A percentile compares a stretch with the other conserved stretches of the same genome.
These are phyloP conservation scores for Trypoxylus dichotomus DNA, from an alignment of 1,140 invertebrate genomes.

Conservation along the genomic window DNA sequence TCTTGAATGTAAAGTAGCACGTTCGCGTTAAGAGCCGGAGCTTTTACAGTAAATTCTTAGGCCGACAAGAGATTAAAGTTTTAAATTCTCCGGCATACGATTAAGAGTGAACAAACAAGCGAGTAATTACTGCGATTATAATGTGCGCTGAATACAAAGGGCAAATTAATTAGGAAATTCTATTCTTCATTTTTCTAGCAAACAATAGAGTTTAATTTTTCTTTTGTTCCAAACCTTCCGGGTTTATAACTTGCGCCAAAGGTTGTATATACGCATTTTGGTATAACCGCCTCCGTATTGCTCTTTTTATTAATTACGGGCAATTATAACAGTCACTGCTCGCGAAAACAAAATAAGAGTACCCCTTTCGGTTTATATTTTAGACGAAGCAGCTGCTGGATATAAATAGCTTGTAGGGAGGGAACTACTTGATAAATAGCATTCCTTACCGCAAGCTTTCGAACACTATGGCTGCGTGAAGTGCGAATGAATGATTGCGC, in stretches of 20 bases:
- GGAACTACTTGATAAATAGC: conserved; percentile 36
- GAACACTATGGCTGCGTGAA: conserved; percentile 36
- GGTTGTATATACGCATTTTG: not conserved
- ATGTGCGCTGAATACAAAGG: conserved; percentile 33
- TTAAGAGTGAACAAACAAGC: conserved; percentile 33
- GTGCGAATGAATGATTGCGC: conserved; percentile 37
- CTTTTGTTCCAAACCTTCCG: conserved; percentile 31
- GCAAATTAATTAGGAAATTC: conserved; percentile 34
- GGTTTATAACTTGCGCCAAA: conserved; percentile 18
- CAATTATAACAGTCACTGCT: conserved; percentile 36
- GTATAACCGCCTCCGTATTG: conserved; percentile 12
- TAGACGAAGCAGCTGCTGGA: conserved; percentile 34
- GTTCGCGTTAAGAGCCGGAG: not conserved
- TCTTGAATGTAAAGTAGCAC: not conserved
- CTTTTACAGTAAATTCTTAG: conserved; percentile 6
- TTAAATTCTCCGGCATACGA: conserved; percentile 33
- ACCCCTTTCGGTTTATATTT: conserved; percentile 35
- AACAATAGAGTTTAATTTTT: conserved; percentile 33
- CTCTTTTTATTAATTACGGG: conserved; percentile 36
- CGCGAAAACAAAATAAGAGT: conserved; percentile 36
- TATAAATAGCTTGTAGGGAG: conserved; percentile 36
- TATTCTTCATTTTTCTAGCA: conserved; percentile 30
- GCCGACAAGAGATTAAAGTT: conserved; percentile 34
- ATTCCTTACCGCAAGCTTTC: conserved; percentile 37
- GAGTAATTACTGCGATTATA: conserved; percentile 33